Percentiles rank a stretch among this genome's conserved stretches.
Conservation (phyloP, 2,888 invertebrate species). For the Monochamus alternatus region DNA sequence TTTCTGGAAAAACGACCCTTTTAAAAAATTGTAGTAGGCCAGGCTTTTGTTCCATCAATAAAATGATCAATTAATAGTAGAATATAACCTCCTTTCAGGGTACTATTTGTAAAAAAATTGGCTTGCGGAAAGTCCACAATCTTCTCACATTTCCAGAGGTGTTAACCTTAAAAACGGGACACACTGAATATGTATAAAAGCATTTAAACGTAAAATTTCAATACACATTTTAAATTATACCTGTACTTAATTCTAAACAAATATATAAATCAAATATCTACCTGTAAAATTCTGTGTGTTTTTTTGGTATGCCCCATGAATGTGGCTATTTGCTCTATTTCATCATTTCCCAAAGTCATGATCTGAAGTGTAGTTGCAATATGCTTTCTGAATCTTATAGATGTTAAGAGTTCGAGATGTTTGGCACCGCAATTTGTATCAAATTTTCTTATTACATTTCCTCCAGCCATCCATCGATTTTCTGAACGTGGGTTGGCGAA, state of each 20-base stretch:
- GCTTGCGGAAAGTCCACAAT: no score
- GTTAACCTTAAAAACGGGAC: no score
- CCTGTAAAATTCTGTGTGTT: conserved; percentile 41
- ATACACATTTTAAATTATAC: neutral
- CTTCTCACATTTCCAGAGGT: no score
- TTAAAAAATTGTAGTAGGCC: no score
- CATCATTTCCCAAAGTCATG: conserved; percentile 34
- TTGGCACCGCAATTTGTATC: conserved; percentile 44
- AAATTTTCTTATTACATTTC: conserved; percentile 42
- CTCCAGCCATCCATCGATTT: conserved; percentile 50
- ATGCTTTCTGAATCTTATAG: conserved; percentile 38
- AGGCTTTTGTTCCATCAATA: no score
- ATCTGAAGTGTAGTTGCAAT: conserved; percentile 42
- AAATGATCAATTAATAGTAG: no score
- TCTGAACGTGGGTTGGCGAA: conserved; percentile 51
- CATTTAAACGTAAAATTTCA: neutral
- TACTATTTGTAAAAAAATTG: no score
- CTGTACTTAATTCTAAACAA: neutral
- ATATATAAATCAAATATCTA: conserved; percentile 14
- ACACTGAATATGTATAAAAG: neutral
- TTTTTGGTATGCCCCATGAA: conserved; percentile 47
- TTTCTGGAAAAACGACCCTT: no score
- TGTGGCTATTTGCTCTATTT: conserved; percentile 42
- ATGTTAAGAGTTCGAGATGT: conserved; percentile 48
- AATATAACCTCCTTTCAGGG: no score